These are phyloP conservation scores for Austrofundulus limnaeus DNA, from an alignment of 2,113 vertebrate species.

Conservation along the genomic window DNA sequence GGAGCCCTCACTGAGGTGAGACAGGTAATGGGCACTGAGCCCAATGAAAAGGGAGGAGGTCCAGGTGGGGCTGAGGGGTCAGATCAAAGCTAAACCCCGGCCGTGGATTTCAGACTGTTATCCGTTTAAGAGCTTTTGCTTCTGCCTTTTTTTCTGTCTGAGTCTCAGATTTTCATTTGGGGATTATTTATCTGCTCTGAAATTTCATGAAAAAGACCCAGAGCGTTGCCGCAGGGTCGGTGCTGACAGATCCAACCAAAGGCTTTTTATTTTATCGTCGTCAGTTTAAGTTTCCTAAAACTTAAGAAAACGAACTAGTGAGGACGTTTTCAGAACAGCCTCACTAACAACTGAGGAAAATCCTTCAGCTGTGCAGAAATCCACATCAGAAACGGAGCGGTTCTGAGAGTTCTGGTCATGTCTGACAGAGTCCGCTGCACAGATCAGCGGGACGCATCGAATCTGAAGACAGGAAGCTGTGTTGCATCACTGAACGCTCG, in stretches of 20 bases:
- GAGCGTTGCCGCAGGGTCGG: slow-evolving; percentile 3
- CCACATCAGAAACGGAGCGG: neutral
- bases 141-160: slow-evolving; percentile 49
- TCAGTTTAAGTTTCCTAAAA: neutral
- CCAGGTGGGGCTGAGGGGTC: slow-evolving; percentile 12
- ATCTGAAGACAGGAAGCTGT: neutral
- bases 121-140: slow-evolving; percentile 71
- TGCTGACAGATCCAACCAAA: no score
- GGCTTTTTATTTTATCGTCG: neutral
- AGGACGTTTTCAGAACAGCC: no score
- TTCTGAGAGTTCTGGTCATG: no score
- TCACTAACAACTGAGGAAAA: no score
- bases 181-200: slow-evolving; percentile 59
- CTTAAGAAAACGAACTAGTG: no score
- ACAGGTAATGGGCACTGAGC: slow-evolving; percentile 16
- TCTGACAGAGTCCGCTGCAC: no score
- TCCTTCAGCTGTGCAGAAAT: no score
- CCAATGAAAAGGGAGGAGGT: no score
- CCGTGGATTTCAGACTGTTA: slow-evolving; percentile 59
- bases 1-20: neutral
- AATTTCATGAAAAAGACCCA: slow-evolving; percentile 27
- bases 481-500: neutral
- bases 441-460: neutral
- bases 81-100: slow-evolving; percentile 59
- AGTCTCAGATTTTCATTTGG: slow-evolving; percentile 56